These are phyloP conservation scores for Megaceryle torquata DNA, from an alignment of 2,113 vertebrate species.

Conservation along the genomic window DNA sequence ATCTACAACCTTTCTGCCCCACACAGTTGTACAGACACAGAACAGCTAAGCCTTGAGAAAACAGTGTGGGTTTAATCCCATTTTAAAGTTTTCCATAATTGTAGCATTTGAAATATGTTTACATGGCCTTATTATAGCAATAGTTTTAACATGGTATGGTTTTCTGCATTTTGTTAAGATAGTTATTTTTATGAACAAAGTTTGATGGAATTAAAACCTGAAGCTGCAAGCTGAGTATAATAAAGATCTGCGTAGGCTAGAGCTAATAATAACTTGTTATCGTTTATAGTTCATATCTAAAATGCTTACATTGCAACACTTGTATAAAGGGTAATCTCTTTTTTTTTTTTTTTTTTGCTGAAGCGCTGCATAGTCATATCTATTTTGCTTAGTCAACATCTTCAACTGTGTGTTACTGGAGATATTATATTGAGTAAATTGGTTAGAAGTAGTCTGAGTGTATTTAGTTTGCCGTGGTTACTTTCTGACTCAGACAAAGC, in stretches of 20 bases:
- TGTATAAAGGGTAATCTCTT: background rate
- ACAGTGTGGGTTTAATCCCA: background rate
- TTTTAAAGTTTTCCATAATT: background rate
- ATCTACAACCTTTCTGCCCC: background rate
- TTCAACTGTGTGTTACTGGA: background rate
- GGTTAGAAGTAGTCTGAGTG: background rate
- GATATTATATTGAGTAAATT: background rate
- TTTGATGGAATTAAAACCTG: background rate
- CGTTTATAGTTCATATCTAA: background rate
- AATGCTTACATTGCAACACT: background rate
- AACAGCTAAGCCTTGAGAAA: background rate
- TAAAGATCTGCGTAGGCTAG: background rate
- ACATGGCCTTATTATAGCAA: background rate
- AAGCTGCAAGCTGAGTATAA: background rate
- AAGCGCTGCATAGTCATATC: background rate
- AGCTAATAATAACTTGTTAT: background rate
- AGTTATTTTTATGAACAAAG: background rate
- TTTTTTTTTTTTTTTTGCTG: background rate
- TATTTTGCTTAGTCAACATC: background rate
- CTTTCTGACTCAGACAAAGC: background rate
- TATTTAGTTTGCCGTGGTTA: background rate
- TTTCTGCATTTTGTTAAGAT: background rate
- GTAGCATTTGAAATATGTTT: background rate
- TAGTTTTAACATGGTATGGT: background rate
- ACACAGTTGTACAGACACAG: rapidly evolving